Base-by-base conservation (phyloP, 2,888 invertebrate species). In the Axea sp. region DNA sequence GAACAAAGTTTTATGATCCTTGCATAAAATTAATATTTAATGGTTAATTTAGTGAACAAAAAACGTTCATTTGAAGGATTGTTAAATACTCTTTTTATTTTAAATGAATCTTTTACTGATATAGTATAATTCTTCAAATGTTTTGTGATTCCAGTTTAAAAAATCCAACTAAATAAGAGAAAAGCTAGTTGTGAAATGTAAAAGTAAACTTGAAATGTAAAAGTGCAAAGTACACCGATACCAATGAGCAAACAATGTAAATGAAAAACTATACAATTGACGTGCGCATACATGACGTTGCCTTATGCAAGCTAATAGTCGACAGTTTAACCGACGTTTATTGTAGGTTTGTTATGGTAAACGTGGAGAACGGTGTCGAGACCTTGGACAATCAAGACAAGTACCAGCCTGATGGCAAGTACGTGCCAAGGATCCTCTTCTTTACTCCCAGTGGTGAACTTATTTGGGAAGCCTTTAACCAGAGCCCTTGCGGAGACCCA, bases 341-440 rank as follows among this genome's bases (percentile, higher is more conserved):
- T 73, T 62, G 33, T 65, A 88, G 91, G 49, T 93, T 93, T 81
- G 89, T 92, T 1, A 92, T 93, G 92, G 90, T 93, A 7, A 92
- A 92, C 82, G 83, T 91, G 41, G 81, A 90, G 78, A 92, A 92
- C 81, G 90, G 28, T 22, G 60, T 31, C 2, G 60, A 91, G 68
- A 90, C 90, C 12, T 90, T 91, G 76, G 91, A 91, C 0, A 84
- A 87, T 1, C 89, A 87, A 39, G 84, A 82, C 15, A 82, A 84
- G 62, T 92, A 89, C 79, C 87, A 89, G 1, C 93, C 92, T 0
- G 93, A 93, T 79, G 93, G 93, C 2, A 89, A 88, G 9, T 93
- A 93, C 78, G 91, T 93, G 83, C 93, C 93, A 2, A 89, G 93
- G 79, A 91, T 93, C 26, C 85, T 93, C 15, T 93, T 93, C 84